phyloP scores from a whole-genome alignment of 2,888 invertebrate genomes.

The Nomada lathburiana region DNA sequence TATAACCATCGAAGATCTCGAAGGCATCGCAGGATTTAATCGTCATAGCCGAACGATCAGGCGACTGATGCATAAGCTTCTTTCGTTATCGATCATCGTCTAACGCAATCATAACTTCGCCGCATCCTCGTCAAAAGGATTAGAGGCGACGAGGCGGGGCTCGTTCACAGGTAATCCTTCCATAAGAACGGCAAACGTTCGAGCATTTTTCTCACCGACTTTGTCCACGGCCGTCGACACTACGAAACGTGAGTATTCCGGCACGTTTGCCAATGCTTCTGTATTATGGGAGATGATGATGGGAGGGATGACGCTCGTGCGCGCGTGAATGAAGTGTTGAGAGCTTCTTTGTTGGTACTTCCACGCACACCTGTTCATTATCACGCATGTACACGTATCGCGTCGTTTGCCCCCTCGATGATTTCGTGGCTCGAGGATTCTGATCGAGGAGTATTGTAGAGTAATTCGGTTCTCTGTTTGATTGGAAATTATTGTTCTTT shows the following conservation, averaged over 20 bases:
- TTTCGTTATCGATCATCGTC: conserved; percentile 38
- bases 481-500: too few species aligned
- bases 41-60: not conserved
- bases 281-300: conserved; percentile 22
- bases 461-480: not conserved
- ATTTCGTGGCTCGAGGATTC: not conserved
- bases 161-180: conserved; percentile 60
- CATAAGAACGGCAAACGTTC: conserved; percentile 62
- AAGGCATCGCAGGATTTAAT: conserved; percentile 1
- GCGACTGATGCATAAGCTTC: conserved; percentile 34
- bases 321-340: conserved; percentile 59
- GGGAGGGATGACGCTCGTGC: conserved; percentile 57
- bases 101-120: conserved; percentile 52
- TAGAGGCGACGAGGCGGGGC: conserved; percentile 44
- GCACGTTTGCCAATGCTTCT: conserved; percentile 40
- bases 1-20: conserved; percentile 1
- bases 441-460: too few species aligned
- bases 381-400: conserved; percentile 7
- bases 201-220: conserved; percentile 51
- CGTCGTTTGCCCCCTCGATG: not conserved
- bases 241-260: conserved; percentile 66
- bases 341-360: conserved; percentile 38
- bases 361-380: conserved; percentile 30
- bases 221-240: conserved; percentile 27
- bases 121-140: conserved; percentile 54